Evolutionary conservation across 2,888 invertebrate species (phyloP), one percentile per base, ranked within the genome.

Genomic region (Acrocyrtus sp.): DNA sequence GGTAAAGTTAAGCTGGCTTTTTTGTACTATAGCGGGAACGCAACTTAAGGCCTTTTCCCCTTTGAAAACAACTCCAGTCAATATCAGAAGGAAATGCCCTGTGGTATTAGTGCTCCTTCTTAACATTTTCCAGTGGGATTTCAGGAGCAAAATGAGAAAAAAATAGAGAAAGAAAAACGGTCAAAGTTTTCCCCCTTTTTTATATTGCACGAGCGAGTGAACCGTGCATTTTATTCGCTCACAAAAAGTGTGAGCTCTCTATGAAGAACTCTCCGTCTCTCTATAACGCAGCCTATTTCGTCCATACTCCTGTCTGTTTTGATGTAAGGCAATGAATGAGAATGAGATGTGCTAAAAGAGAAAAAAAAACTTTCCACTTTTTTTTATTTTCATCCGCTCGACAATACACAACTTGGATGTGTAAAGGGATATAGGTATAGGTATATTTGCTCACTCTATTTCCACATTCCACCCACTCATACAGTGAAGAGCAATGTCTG

Each of bases 301-400:
- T n/a, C n/a, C n/a, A n/a, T n/a, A n/a, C n/a, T n/a, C n/a, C n/a
- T n/a, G n/a, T 58, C 67, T 67, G 67, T 58, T 67, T 67, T 67
- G 58, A 67, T 67, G 67, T 51, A 56, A 67, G 45, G 67, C 67
- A 58, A 67, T 67, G 67, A 67, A 67, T 67, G 57, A 26, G 58
- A 67, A 67, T 67, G 67, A 67, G 67, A 67, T 58, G 50, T 41
- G 29, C n/a, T n/a, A n/a, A n/a, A n/a, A n/a, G n/a, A n/a, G n/a
- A n/a, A n/a, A n/a, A n/a, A 39, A 17, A 65, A 56, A 17, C 47
- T 63, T 58, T 57, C 43, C 34, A 24, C 17, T 34, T 51, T 34
- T 26, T 29, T 58, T 58, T 21, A 51, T 2, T 5, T 24, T 51
- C 22, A 21, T 17, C 6, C 24, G 3, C 6, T 5, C 50, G 3